These are phyloP conservation scores for Lipophrys pholis DNA, from an alignment of 2,113 vertebrate genomes.

Conservation along the genomic window DNA sequence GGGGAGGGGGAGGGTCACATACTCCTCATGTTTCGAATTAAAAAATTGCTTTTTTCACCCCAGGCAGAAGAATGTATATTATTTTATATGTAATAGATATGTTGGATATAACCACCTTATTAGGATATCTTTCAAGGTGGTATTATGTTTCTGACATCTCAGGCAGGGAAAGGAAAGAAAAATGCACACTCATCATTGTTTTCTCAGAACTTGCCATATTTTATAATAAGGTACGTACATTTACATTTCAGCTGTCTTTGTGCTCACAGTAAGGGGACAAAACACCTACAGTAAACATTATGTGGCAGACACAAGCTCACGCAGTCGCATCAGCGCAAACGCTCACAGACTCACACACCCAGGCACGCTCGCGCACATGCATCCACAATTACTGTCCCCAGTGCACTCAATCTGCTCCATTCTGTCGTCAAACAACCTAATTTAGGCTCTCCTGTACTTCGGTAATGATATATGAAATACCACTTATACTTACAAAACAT, in stretches of 20 bases:
- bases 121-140: too few relatives aligned
- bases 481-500: conserved; percentile 82
- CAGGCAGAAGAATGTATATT: too few relatives aligned
- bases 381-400: conserved; percentile 55
- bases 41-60: too few relatives aligned
- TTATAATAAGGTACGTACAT: conserved; percentile 84
- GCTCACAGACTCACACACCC: conserved; percentile 12
- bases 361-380: conserved; percentile 25
- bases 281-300: conserved; percentile 72
- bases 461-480: conserved; percentile 77
- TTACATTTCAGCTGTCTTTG: conserved; percentile 81
- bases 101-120: too few relatives aligned
- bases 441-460: conserved; percentile 74
- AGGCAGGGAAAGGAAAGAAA: too few relatives aligned
- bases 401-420: conserved; percentile 53
- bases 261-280: conserved; percentile 81
- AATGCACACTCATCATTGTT: too few relatives aligned
- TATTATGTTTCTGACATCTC: too few relatives aligned
- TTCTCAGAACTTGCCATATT: conserved; percentile 80
- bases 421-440: conserved; percentile 71
- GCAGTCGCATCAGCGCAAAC: conserved; percentile 20
- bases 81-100: too few relatives aligned
- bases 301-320: conserved; percentile 30
- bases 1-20: not conserved
- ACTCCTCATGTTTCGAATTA: not conserved